Evolutionary conservation across 1,140 invertebrate genomes (phyloP).

Genomic region (Drosophila virilis): DNA sequence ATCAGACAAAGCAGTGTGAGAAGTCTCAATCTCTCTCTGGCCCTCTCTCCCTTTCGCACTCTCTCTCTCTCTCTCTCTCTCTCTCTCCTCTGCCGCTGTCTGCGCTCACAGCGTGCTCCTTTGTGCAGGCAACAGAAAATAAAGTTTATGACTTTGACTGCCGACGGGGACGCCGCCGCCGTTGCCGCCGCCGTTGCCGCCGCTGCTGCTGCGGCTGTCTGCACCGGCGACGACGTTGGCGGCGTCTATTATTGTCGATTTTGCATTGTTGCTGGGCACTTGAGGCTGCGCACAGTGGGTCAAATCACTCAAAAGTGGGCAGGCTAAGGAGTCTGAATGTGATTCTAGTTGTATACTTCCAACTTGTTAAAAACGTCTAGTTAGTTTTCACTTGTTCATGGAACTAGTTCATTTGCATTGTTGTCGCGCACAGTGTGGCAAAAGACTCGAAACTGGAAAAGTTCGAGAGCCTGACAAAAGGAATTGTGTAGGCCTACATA

Average conservation of each 20-base stretch:
- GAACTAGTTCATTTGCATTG: conserved; percentile 5
- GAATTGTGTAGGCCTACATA: too few species aligned
- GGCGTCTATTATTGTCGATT: conserved; percentile 72
- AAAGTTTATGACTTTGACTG: conserved; percentile 81
- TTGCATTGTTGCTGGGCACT: conserved; percentile 54
- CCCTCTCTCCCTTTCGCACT: conserved; percentile 30
- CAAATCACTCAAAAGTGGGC: background rate
- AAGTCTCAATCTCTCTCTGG: conserved; percentile 32
- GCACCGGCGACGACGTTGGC: conserved; percentile 58
- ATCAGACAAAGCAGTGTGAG: conserved; percentile 46
- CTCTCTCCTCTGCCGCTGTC: conserved; percentile 15
- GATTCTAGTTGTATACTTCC: background rate
- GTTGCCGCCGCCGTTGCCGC: background rate
- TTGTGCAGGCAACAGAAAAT: conserved; percentile 81
- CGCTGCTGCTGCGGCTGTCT: conserved; percentile 36
- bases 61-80: conserved; percentile 21
- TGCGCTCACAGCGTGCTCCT: conserved; percentile 52
- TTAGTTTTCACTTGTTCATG: background rate
- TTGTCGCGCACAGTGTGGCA: background rate
- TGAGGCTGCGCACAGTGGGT: conserved; percentile 42
- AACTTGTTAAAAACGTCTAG: too few species aligned
- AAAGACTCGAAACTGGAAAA: background rate
- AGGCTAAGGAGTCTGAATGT: background rate
- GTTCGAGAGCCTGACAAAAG: background rate
- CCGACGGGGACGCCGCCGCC: conserved; percentile 53